Evolutionary conservation across 2,113 vertebrate species (phyloP).

Genomic region (Gopherus evgoodei): DNA sequence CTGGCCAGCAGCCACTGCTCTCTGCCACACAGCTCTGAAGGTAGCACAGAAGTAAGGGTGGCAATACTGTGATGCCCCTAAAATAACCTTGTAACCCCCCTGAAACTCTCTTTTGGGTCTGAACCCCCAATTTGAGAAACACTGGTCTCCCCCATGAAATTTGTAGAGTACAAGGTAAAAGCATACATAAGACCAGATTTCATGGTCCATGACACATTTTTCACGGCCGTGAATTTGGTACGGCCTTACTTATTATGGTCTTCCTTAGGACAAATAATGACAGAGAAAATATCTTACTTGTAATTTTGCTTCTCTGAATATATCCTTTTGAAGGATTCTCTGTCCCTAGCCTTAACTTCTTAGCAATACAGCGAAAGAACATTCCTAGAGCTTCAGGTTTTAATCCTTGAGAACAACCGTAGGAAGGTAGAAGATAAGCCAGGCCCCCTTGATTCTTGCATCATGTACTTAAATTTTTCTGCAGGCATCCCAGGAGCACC

Average conservation of each 20-base stretch:
- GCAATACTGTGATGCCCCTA: no score
- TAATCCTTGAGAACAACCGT: not conserved
- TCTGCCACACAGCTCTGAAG: no score
- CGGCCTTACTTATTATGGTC: not conserved
- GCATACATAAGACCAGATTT: no score
- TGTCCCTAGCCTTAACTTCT: not conserved
- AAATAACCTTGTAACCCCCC: no score
- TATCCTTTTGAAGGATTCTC: not conserved
- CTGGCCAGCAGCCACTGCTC: no score
- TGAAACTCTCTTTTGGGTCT: no score
- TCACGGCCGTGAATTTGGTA: no score
- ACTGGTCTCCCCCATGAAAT: no score
- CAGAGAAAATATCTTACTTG: not conserved
- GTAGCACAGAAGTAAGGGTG: no score
- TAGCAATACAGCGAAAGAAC: not conserved
- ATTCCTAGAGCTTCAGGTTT: not conserved
- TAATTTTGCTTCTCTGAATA: not conserved
- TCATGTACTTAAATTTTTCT: not conserved
- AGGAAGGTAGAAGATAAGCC: not conserved
- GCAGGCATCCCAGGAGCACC: not conserved
- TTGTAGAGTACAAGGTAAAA: no score
- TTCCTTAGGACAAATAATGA: not conserved
- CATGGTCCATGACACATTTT: no score
- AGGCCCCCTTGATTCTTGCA: not conserved
- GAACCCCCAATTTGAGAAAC: no score